These are phyloP conservation scores for Threskiornis aethiopicus DNA, from an alignment of 2,797 vertebrate genomes.

Conservation along the genomic window DNA sequence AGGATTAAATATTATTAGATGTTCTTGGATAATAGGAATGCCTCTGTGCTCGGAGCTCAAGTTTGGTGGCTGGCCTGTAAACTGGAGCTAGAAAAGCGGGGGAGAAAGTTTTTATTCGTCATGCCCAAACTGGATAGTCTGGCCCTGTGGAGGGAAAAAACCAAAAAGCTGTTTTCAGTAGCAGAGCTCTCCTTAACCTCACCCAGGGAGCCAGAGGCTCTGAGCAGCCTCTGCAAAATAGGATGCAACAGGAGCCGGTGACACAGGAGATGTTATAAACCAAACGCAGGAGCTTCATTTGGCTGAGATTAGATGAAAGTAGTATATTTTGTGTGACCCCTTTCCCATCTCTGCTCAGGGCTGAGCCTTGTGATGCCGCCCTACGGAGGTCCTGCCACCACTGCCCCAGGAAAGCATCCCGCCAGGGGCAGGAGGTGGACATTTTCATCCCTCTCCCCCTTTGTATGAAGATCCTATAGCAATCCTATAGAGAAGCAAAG, in stretches of 20 bases:
- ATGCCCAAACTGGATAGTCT: not conserved
- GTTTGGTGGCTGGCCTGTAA: not conserved
- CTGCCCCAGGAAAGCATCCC: not conserved
- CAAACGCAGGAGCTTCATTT: rapidly evolving
- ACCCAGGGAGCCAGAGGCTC: not conserved
- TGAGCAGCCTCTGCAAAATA: not conserved
- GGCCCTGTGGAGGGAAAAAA: not conserved
- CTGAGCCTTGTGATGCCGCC: not conserved
- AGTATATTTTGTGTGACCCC: not conserved
- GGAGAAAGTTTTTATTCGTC: not conserved
- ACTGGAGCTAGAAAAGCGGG: not conserved
- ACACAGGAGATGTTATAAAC: not conserved
- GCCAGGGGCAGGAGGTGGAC: rapidly evolving
- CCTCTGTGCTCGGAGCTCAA: not conserved
- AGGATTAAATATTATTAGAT: conserved; percentile 57
- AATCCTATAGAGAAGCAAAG: not conserved
- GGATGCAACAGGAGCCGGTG: not conserved
- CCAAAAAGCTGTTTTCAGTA: not conserved
- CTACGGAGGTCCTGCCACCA: rapidly evolving
- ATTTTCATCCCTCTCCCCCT: not conserved
- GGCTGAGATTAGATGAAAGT: not conserved
- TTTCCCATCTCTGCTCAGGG: rapidly evolving
- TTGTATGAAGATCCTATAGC: not conserved
- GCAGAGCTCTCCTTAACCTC: not conserved
- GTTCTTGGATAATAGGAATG: conserved; percentile 14